Base-by-base conservation (phyloP, 2,888 invertebrate genomes). In the Phyto melanocephala region DNA sequence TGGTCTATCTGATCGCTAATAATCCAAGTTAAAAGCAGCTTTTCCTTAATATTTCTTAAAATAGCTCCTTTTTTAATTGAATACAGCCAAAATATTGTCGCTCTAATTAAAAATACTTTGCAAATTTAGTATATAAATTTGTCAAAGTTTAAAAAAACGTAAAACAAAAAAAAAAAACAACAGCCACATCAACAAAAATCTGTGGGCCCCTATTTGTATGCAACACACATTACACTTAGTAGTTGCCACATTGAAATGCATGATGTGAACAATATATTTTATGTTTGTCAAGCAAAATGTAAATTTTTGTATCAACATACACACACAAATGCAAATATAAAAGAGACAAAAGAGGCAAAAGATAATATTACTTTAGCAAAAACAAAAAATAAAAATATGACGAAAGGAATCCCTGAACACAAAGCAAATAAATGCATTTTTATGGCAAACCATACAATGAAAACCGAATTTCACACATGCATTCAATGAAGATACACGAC, bases 401-500 rank as follows among this genome's bases (percentile, higher is more conserved):
- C 17, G 17, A 33, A 24, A 70, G 58, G 50, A 81, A 81, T 78
- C 68, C 72, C 72, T 81, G 67, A 77, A 74, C 60, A 65, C 71
- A 70, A 83, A 56, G 63, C 42, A 76, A 86, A 87, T 87, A 89
- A 87, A 87, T 87, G 86, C 85, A 88, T 87, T 87, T 85, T 87
- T 85, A 85, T 86, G 88, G 86, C 84, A 56, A 85, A 85, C 87
- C 88, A 70, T 80, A 70, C 65, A 70, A 77, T 84, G 84, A 85
- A 88, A 86, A 87, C 87, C 87, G 86, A 86, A 78, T 68, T 86
- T 88, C 87, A 87, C 89, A 88, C 89, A 87, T 87, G 81, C 85
- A 83, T 20, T 80, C 78, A 83, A 84, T 84, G 65, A 74, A 24
- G 7, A 22, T 47, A 40, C 6, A 28, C 47, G 33, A n/a, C 10